phyloP scores from a whole-genome alignment of 2,888 invertebrate species.

The Aleiodes testaceus region DNA sequence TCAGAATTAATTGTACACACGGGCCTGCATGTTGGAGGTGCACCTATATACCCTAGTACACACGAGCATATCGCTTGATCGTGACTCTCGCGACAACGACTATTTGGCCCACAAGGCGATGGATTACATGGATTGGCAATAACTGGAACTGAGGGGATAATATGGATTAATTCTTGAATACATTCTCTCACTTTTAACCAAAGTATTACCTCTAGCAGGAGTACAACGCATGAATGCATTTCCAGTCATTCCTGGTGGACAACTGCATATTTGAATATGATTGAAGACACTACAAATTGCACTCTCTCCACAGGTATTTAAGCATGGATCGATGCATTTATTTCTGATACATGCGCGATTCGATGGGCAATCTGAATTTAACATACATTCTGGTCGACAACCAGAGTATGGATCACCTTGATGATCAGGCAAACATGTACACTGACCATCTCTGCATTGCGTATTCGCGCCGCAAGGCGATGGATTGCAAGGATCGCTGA shows the following conservation, averaged over 20 bases:
- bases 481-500: constrained; percentile 80
- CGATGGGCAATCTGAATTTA: constrained; percentile 83
- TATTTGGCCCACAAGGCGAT: constrained; percentile 75
- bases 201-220: constrained; percentile 74
- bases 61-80: constrained; percentile 75
- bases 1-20: constrained; percentile 79
- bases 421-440: constrained; percentile 83
- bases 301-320: constrained; percentile 79
- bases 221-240: constrained; percentile 81
- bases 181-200: no score
- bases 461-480: constrained; percentile 86
- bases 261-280: constrained; percentile 75
- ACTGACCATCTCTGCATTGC: constrained; percentile 83
- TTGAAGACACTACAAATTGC: constrained; percentile 73
- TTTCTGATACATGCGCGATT: constrained; percentile 84
- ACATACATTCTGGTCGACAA: constrained; percentile 86
- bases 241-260: constrained; percentile 81
- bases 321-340: constrained; percentile 86
- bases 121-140: constrained; percentile 69
- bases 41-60: constrained; percentile 69
- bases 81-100: constrained; percentile 74
- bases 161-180: constrained; percentile 84
- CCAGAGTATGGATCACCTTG: constrained; percentile 82
- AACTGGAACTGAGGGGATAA: constrained; percentile 79
- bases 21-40: constrained; percentile 72